Evolutionary conservation across 2,113 vertebrate species (phyloP), one percentile per base, ranked within the genome.

Genomic region (Argyrosomus japonicus): DNA sequence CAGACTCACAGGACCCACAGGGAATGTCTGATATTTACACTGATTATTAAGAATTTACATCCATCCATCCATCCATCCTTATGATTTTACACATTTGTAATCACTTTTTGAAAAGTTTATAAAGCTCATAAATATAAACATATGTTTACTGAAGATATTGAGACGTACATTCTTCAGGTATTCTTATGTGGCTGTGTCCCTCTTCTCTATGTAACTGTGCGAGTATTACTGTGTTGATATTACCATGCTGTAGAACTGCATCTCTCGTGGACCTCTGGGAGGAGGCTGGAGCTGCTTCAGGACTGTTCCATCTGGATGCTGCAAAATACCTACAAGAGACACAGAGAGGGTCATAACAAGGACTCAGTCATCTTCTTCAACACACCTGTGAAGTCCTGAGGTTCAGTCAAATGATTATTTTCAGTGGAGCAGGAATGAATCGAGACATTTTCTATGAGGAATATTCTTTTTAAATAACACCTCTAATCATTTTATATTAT

Each of bases 291-390:
- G 89, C 90, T 99, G 98, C 91, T 99, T 99, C 89, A 99, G 93
- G 80, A 99, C 98, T 12, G 98, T 99, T 76, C 98, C 98, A 82
- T 99, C 98, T 2, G 98, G 98, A 94, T 99, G 98, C 87, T 99
- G 98, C 82, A 99, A 71, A 78, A 99, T 99, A 68, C 98, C 98
- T 94, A 62, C 9, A 81, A 84, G 29, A 74, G 27, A 77, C 4
- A 74, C 45, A 68, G 43, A 50, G 13, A 50, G 0, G 23, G 1
- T 40, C 8, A 40, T 32, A 32, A 32, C 6, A 32, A 32, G 32
- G 5, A 32, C 32, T 32, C 32, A 6, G 27, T 29, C 27, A 29
- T 32, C 32, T 32, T 40, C 36, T 40, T 9, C 8, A 40, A 8
- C 36, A 40, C 36, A 40, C 36, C 36, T 36, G 36, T 36, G 7